These are phyloP conservation scores for Panorpa germanica DNA, from an alignment of 2,888 invertebrate species.

Conservation along the genomic window DNA sequence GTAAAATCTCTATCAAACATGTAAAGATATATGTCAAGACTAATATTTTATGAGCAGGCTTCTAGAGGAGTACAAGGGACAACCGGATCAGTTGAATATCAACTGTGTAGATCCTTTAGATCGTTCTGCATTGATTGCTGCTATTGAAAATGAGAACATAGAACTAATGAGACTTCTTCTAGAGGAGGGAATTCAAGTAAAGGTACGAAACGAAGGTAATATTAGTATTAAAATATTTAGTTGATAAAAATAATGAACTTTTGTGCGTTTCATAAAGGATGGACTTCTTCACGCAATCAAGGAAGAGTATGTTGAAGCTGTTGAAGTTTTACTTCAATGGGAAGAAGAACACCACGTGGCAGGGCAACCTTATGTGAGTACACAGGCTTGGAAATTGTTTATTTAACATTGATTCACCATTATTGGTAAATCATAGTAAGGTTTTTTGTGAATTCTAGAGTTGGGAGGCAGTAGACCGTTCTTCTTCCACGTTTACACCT, in stretches of 20 bases:
- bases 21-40: too few relatives aligned
- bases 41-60: constrained; percentile 29
- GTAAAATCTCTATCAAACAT: too few relatives aligned
- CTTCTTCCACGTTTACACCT: constrained; percentile 73
- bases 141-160: constrained; percentile 95
- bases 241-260: neutral
- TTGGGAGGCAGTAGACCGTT: constrained; percentile 67
- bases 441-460: constrained; percentile 32
- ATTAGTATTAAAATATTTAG: constrained; percentile 7
- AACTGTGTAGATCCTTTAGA: constrained; percentile 94
- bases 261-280: constrained; percentile 33
- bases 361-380: constrained; percentile 61
- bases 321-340: constrained; percentile 80
- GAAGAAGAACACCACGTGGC: constrained; percentile 62
- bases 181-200: constrained; percentile 63
- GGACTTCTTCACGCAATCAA: constrained; percentile 89
- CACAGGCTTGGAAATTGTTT: constrained; percentile 6
- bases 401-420: constrained; percentile 2
- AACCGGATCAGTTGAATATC: constrained; percentile 59
- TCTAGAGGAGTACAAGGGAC: constrained; percentile 43
- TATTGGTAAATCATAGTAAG: constrained; percentile 1
- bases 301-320: constrained; percentile 96
- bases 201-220: constrained; percentile 28
- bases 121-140: constrained; percentile 79
- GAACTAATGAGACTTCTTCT: constrained; percentile 77